Percentiles rank a stretch among this genome's conserved stretches.
phyloP scores from a whole-genome alignment of 2,888 invertebrate genomes.

The Capitulum mitella region DNA sequence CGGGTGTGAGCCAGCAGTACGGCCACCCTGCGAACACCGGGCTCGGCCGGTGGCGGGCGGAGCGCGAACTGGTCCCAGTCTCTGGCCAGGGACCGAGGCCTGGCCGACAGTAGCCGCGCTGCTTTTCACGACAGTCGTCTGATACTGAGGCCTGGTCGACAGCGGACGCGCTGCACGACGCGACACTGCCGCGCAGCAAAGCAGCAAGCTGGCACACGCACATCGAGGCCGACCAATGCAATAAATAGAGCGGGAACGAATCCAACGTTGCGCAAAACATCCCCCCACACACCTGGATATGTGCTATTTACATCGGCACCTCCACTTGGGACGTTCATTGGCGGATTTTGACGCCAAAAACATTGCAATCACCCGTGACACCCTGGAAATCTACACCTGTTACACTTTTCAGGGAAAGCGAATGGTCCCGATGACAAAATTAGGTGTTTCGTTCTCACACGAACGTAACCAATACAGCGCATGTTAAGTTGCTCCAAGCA shows the following conservation, averaged over 20 bases:
- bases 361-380: conserved; percentile 18
- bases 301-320: neutral
- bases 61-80: too few relatives aligned
- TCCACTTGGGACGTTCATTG: neutral
- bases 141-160: neutral
- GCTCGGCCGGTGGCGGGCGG: too few relatives aligned
- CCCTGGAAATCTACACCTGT: neutral
- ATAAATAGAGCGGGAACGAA: neutral
- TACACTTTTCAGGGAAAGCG: neutral
- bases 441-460: neutral
- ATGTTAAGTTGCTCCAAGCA: neutral
- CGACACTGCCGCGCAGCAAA: neutral
- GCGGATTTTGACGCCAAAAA: neutral
- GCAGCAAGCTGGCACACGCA: too few relatives aligned
- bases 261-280: neutral
- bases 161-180: neutral
- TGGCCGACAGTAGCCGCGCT: too few relatives aligned
- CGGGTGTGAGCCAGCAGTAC: too few relatives aligned
- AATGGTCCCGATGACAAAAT: neutral
- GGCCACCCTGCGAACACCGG: too few relatives aligned
- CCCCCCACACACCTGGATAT: neutral
- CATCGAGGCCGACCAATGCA: neutral
- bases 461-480: neutral
- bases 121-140: too few relatives aligned
- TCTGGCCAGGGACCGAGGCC: too few relatives aligned